These are phyloP conservation scores for Leptonema lineaticorne DNA, from an alignment of 1,140 invertebrate species.

Conservation along the genomic window DNA sequence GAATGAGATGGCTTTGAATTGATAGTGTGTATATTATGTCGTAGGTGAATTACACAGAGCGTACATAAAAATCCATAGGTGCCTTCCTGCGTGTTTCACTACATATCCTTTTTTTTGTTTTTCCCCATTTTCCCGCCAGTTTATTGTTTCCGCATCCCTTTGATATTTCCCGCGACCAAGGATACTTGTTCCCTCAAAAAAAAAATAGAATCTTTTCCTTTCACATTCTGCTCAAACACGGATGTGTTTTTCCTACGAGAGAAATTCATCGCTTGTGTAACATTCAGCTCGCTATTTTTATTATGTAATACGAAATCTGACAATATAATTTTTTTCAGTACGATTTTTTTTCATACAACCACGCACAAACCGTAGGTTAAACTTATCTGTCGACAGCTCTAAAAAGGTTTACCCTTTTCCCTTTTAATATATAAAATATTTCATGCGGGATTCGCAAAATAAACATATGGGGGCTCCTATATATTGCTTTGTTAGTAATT, in stretches of 20 bases:
- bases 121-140: conserved; percentile 4
- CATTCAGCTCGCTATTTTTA: background rate
- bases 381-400: too few species aligned
- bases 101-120: background rate
- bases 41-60: conserved; percentile 9
- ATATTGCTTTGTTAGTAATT: too few species aligned
- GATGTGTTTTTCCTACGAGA: background rate
- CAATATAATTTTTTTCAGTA: background rate
- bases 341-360: background rate
- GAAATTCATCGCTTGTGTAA: background rate
- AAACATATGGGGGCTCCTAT: too few species aligned
- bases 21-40: conserved; percentile 10
- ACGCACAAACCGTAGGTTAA: background rate
- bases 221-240: background rate
- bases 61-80: background rate
- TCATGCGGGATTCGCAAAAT: too few species aligned
- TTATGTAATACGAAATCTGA: background rate
- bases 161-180: conserved; percentile 9
- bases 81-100: background rate
- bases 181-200: conserved; percentile 11
- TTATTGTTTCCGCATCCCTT: conserved; percentile 18
- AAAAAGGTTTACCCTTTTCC: background rate
- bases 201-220: too few species aligned
- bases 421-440: background rate
- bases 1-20: background rate